phyloP scores from a whole-genome alignment of 2,888 invertebrate species.

The Papilio gigon region DNA sequence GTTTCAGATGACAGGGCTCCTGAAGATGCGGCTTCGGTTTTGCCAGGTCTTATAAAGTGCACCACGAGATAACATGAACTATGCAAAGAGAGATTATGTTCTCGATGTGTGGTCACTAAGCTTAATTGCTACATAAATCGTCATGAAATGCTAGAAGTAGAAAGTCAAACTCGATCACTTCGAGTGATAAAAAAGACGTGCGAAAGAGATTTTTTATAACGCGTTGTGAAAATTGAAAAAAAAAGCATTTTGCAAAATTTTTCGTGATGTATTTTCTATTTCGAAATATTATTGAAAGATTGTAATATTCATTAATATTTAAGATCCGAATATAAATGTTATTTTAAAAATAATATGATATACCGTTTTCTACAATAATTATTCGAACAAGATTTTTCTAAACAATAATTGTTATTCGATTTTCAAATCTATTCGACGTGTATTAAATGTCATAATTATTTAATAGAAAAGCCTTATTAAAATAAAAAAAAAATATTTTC shows the following conservation, averaged over 20 bases:
- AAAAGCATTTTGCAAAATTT: conserved; percentile 57
- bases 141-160: conserved; percentile 49
- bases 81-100: conserved; percentile 59
- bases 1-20: conserved; percentile 79
- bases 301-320: conserved; percentile 31
- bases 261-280: conserved; percentile 62
- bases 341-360: conserved; percentile 14
- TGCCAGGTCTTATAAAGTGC: conserved; percentile 61
- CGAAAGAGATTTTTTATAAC: conserved; percentile 74
- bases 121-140: conserved; percentile 48
- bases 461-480: conserved; percentile 19
- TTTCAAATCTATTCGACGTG: conserved; percentile 7
- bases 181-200: conserved; percentile 56
- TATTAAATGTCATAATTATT: conserved; percentile 12
- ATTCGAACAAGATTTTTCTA: background rate
- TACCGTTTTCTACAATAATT: conserved; percentile 5
- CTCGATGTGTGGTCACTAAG: conserved; percentile 59
- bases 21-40: conserved; percentile 68
- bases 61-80: conserved; percentile 71
- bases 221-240: conserved; percentile 73
- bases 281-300: conserved; percentile 39
- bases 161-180: conserved; percentile 42
- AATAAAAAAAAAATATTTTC: background rate
- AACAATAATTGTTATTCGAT: conserved; percentile 14
- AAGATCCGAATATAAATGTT: conserved; percentile 17